A percentile compares a stretch with the other conserved stretches of the same genome.
Conservation (phyloP, 2,888 invertebrate genomes). For the Drosophila multiciliata region DNA sequence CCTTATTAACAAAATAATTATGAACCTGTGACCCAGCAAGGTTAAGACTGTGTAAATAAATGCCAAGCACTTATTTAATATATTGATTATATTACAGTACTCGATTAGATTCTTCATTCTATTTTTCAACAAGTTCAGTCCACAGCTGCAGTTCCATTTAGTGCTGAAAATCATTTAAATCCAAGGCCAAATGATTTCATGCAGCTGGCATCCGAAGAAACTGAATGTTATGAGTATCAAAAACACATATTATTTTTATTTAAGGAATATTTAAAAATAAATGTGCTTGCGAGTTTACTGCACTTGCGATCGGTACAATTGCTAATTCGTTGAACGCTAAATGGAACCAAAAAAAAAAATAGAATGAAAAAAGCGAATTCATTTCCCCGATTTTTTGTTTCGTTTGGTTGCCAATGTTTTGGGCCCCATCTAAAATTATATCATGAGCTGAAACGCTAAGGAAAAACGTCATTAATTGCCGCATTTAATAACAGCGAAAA, state of each 20-base stretch:
- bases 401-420: constrained; percentile 27
- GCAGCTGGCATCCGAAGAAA: constrained; percentile 48
- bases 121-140: constrained; percentile 12
- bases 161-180: constrained; percentile 24
- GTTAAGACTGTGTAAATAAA: neutral
- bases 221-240: constrained; percentile 44
- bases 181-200: constrained; percentile 71
- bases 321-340: constrained; percentile 5
- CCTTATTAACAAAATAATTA: constrained; percentile 9
- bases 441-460: constrained; percentile 38
- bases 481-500: constrained; percentile 34
- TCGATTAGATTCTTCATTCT: neutral
- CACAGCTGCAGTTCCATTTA: constrained; percentile 1
- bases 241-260: constrained; percentile 49
- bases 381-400: constrained; percentile 24
- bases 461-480: constrained; percentile 71
- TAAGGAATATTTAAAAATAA: constrained; percentile 51
- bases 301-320: constrained; percentile 39
- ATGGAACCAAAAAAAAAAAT: constrained; percentile 25
- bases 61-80: neutral
- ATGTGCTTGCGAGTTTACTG: constrained; percentile 37
- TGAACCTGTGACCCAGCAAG: constrained; percentile 3
- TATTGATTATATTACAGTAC: neutral
- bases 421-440: constrained; percentile 63
- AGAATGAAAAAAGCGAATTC: constrained; percentile 22